A percentile compares a stretch with the other conserved stretches of the same genome.
Conservation (phyloP, 2,113 vertebrate species). For the Dasyprocta punctata region DNA sequence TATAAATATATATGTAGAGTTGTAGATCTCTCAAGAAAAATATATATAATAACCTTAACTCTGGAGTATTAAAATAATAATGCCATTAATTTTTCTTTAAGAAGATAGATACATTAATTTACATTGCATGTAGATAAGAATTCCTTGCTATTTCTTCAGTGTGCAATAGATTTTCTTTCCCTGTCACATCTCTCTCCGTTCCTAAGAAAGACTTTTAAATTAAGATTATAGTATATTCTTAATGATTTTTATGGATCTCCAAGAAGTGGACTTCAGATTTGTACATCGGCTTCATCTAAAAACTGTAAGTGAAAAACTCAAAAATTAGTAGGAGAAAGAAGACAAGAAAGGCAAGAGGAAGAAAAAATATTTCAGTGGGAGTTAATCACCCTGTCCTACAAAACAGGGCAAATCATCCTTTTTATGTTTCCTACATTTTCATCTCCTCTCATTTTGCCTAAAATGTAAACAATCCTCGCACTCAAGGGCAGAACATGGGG, state of each 20-base stretch:
- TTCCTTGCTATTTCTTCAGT: background rate
- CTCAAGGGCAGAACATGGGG: background rate
- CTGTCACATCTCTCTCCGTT: background rate
- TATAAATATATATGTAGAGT: background rate
- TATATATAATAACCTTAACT: background rate
- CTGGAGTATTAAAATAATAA: background rate
- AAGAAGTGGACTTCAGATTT: background rate
- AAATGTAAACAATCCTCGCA: background rate
- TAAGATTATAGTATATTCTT: background rate
- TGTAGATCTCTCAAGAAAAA: background rate
- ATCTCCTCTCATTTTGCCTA: background rate
- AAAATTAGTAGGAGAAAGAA: background rate
- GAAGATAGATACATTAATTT: background rate
- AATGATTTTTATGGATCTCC: background rate
- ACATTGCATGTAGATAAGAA: background rate
- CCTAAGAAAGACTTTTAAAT: background rate
- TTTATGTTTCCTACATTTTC: background rate
- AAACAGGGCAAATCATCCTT: background rate
- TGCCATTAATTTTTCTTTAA: background rate
- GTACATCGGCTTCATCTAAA: background rate
- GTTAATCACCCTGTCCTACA: fast-evolving
- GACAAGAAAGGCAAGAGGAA: background rate
- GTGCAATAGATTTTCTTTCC: background rate
- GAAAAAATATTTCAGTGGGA: background rate
- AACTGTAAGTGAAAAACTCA: background rate